phyloP scores from a whole-genome alignment of 2,113 vertebrate genomes.

The Nyctereutes procyonoides region DNA sequence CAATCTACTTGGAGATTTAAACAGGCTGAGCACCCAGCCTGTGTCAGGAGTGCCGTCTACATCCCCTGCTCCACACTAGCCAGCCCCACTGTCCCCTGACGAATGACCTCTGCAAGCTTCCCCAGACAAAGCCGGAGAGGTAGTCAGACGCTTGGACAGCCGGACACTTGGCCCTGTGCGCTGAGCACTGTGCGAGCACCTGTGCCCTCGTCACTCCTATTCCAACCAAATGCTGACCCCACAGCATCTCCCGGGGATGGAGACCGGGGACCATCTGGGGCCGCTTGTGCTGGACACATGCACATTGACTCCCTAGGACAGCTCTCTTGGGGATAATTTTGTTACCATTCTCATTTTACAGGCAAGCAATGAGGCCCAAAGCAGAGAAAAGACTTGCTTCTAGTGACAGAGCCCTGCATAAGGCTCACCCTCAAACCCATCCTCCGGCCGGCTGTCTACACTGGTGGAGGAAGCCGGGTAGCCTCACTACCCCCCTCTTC shows the following conservation, averaged over 20 bases:
- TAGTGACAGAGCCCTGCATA: not conserved
- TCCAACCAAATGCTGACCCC: not conserved
- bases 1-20: not conserved
- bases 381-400: not conserved
- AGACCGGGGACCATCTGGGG: not conserved
- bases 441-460: rapidly evolving
- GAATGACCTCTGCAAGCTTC: not conserved
- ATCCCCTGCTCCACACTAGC: rapidly evolving
- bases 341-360: not conserved
- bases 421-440: not conserved
- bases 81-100: not conserved
- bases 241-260: not conserved
- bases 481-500: too few relatives aligned
- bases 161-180: rapidly evolving
- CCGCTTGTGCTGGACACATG: rapidly evolving
- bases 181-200: not conserved
- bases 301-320: too few relatives aligned
- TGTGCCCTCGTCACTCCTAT: not conserved
- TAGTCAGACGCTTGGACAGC: not conserved
- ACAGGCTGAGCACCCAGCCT: not conserved
- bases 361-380: not conserved
- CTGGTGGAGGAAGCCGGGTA: not conserved
- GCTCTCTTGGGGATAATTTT: rapidly evolving
- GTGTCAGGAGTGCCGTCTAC: not conserved
- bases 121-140: not conserved